Evolutionary conservation across 1,140 invertebrate genomes (phyloP).

Genomic region (Arion vulgaris): DNA sequence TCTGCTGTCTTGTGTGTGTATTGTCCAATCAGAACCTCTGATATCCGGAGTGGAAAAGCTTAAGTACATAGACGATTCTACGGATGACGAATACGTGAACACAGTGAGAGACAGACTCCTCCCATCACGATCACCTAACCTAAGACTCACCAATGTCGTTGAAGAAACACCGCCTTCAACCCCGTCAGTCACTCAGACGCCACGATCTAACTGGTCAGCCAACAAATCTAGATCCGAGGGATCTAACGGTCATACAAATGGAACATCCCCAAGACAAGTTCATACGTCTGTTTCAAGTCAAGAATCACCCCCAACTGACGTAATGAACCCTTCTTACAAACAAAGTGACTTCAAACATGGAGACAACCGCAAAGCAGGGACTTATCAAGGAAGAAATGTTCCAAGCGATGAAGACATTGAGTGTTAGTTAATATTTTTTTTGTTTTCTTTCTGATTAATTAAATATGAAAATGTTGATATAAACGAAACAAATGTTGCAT

Average conservation of each 20-base stretch:
- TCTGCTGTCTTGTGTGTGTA: background rate
- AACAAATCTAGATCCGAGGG: background rate
- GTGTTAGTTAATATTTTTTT: background rate
- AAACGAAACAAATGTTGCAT: too few species aligned
- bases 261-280: background rate
- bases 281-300: background rate
- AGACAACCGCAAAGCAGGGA: too few species aligned
- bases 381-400: background rate
- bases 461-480: too few species aligned
- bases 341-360: background rate
- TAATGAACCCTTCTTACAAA: background rate
- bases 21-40: conserved; percentile 18
- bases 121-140: background rate
- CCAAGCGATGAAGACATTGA: conserved; percentile 8
- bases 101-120: background rate
- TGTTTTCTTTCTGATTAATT: too few species aligned
- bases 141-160: background rate
- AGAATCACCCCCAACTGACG: conserved; percentile 5
- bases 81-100: conserved; percentile 17
- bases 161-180: conserved; percentile 12
- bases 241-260: background rate
- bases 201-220: background rate
- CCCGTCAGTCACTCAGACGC: background rate
- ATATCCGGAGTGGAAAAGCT: conserved; percentile 3
- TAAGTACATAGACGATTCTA: conserved; percentile 31